Base-by-base conservation (phyloP, 2,113 vertebrate genomes). In the Tachuris rubrigastra region DNA sequence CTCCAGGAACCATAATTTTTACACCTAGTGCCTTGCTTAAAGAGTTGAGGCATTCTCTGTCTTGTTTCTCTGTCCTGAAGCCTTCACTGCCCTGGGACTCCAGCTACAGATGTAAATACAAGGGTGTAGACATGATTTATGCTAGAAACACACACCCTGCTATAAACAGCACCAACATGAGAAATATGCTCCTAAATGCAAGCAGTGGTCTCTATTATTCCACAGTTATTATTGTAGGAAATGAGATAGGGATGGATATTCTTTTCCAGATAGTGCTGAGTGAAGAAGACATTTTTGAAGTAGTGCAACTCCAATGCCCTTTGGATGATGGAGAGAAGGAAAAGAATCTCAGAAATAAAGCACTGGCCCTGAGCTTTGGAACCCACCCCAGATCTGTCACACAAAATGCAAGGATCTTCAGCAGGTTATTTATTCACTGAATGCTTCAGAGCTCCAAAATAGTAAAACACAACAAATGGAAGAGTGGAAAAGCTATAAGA, bases 281-380 rank as follows among this genome's bases (percentile, higher is more conserved):
- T 12, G 28, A 62, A 15, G 2, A 23, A 55, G 20, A 33, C 8
- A 15, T 13, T 28, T 44, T 63, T 81, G 42, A 74, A 89, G 15
- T 23, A 58, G 7, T 14, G 46, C 10, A 58, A 17, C 3, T 74
- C n/a, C 22, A 56, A 2, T 0, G 2, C 8, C 19, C 60, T n/a
- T 18, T 18, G 23, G 14, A 59, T 44, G 44, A 46, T 65, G 35
- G 42, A 59, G 33, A 58, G 11, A 53, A 66, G 30, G 3, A 16
- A 44, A 80, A 30, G 49, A 85, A 76, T 76, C 7, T 17, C 49
- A 72, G 25, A 49, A 0, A 30, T 60, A 60, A 39, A 79, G 5
- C 20, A 53, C 49, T 58, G 44, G 2, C 11, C 44, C 30, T 49
- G 15, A 68, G 8, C 27, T 80, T 75, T 91, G 67, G 41, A 94